Percentiles rank a stretch among this genome's conserved stretches.
These are phyloP conservation scores for Trogon surrucura DNA, from an alignment of 2,113 vertebrate genomes.

Conservation along the genomic window DNA sequence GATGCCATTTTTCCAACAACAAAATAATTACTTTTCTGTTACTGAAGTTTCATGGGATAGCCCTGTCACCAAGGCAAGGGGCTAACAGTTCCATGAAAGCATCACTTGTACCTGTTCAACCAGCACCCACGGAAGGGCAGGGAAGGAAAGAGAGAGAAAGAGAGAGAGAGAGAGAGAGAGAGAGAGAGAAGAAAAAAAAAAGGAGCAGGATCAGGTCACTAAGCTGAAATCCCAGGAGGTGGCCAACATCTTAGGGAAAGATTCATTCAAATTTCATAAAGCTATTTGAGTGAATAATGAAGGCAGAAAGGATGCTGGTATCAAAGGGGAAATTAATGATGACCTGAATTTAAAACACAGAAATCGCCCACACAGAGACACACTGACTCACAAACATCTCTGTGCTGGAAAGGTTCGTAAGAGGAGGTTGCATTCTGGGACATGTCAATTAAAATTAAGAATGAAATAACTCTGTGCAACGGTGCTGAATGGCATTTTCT, in stretches of 20 bases:
- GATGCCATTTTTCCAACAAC: not conserved
- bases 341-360: conserved; percentile 27
- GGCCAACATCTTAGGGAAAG: not conserved
- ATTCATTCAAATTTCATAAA: conserved; percentile 36
- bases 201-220: not conserved
- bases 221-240: not conserved
- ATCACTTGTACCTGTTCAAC: not conserved
- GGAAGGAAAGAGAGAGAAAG: too few species aligned
- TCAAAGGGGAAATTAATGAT: conserved; percentile 2
- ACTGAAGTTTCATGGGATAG: not conserved
- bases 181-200: not conserved
- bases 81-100: not conserved
- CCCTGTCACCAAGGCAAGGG: not conserved
- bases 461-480: conserved; percentile 62
- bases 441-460: conserved; percentile 68
- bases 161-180: too few species aligned
- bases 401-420: not conserved
- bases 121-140: accelerated
- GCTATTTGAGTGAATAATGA: not conserved
- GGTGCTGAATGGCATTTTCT: conserved; percentile 65
- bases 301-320: not conserved
- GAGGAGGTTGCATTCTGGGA: conserved; percentile 57
- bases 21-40: not conserved
- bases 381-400: not conserved
- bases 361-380: not conserved